Evolutionary conservation across 1,140 invertebrate genomes (phyloP), one percentile per base, ranked within the genome.

Genomic region (Acromyrmex echinatior): DNA sequence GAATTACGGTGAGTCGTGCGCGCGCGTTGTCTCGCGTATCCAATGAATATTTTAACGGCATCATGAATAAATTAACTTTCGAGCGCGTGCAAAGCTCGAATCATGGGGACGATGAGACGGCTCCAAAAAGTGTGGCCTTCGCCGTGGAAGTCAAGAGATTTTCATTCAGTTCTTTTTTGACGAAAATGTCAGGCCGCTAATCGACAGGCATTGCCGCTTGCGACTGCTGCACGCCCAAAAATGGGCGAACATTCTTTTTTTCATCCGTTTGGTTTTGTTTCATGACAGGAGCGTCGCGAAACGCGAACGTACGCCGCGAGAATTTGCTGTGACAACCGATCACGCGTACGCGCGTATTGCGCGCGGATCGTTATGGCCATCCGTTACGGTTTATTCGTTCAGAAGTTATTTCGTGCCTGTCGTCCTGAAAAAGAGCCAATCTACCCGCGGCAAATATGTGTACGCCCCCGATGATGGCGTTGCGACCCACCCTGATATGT

Each of bases 51-150:
- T 91, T 91, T 88, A 91, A 84, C 90, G 60, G 56, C 6, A 73
- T 74, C 74, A 88, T 91, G 90, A 91, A 91, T 91, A 91, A 90
- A 88, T 91, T 91, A 91, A 90, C 56, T 35, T 81, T 78, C 31
- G 31, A 65, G 58, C 51, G 74, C 51, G 45, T 49, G 18, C 18
- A 16, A 39, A 45, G 45, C 25, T 31, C 35, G 51, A 39, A 60
- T 35, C 39, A 25, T 16, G 31, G 25, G n/a, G 28, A 25, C 1
- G 58, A 10, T 16, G 45, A 71, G 18, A 49, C 53, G 51, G 16
- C 49, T 25, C 51, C 25, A 10, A 80, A 80, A 80, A 56, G 39
- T 16, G 63, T 58, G n/a, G 25, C 31, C 77, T 25, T 84, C 25
- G 53, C 18, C 66, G 35, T 28, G 51, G n/a, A 51, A 9, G 7